A percentile compares a stretch with the other conserved stretches of the same genome.
These are phyloP conservation scores for Rotaria sp. DNA, from an alignment of 2,888 invertebrate genomes.

Conservation along the genomic window DNA sequence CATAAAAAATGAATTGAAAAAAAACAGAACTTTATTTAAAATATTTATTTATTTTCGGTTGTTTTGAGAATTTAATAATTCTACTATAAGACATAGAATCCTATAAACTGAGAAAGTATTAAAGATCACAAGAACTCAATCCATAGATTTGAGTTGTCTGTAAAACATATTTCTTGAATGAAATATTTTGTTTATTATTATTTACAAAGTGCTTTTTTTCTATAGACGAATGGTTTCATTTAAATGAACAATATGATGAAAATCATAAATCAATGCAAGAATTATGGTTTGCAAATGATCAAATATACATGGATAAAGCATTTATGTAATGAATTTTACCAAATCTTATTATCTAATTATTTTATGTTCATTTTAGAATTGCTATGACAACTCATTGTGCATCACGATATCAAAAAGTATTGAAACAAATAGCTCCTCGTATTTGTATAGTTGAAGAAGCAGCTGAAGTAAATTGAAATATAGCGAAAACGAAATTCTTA, in stretches of 20 bases:
- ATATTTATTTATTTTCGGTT: too few species aligned
- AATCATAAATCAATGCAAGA: slow-evolving; percentile 32
- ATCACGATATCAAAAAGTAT: slow-evolving; percentile 40
- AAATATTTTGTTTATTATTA: too few species aligned
- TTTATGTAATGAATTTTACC: neutral
- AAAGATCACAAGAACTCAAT: too few species aligned
- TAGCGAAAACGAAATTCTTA: neutral
- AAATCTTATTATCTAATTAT: neutral
- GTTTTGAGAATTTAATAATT: too few species aligned
- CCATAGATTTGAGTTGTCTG: too few species aligned
- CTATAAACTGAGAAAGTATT: too few species aligned
- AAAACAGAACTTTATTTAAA: too few species aligned
- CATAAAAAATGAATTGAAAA: too few species aligned
- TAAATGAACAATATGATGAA: slow-evolving; percentile 30
- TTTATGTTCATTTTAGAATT: slow-evolving; percentile 30
- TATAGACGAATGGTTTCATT: neutral
- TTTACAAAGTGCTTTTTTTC: too few species aligned
- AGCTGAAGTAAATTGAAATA: slow-evolving; percentile 42
- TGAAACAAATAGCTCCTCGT: slow-evolving; percentile 42
- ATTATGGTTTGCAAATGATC: slow-evolving; percentile 31
- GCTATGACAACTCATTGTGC: slow-evolving; percentile 44
- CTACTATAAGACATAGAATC: too few species aligned
- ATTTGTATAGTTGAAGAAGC: slow-evolving; percentile 44
- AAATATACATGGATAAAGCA: slow-evolving; percentile 31
- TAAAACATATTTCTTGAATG: too few species aligned